These are phyloP conservation scores for Trissolcus japonicus DNA, from an alignment of 2,888 invertebrate genomes.

Conservation along the genomic window DNA sequence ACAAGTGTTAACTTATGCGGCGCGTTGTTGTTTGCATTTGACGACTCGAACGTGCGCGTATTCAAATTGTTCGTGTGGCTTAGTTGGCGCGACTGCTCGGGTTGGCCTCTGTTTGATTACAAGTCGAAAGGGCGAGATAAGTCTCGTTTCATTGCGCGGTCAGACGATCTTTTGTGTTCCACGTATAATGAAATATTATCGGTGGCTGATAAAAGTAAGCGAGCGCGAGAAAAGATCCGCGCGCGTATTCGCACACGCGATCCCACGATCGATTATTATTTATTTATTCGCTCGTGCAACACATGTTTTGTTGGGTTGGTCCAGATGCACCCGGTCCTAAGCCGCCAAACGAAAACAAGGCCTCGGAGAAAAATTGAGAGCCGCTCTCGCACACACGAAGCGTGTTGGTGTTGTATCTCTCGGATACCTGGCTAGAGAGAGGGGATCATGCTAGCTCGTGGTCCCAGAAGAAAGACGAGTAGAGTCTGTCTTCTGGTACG, in stretches of 20 bases:
- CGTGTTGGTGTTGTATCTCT: conserved; percentile 40
- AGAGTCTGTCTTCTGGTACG: conserved; percentile 55
- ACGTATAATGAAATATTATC: conserved; percentile 22
- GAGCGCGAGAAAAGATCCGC: not conserved
- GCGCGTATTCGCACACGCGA: conserved; percentile 2
- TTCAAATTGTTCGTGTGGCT: conserved; percentile 29
- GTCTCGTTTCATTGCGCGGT: not conserved
- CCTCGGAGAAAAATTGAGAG: conserved; percentile 41
- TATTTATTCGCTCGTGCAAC: conserved; percentile 30
- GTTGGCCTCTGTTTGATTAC: conserved; percentile 19
- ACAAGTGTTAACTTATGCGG: conserved; percentile 34
- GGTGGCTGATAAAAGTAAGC: conserved; percentile 11
- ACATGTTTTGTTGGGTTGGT: conserved; percentile 55
- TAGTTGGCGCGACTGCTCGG: conserved; percentile 12
- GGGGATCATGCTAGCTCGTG: conserved; percentile 41
- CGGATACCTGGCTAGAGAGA: conserved; percentile 55
- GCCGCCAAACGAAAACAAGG: conserved; percentile 43
- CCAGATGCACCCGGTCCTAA: conserved; percentile 1
- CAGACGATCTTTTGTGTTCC: not conserved
- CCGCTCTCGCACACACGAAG: conserved; percentile 9
- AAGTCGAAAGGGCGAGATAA: not conserved
- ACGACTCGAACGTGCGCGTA: conserved; percentile 31
- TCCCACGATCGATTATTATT: conserved; percentile 46
- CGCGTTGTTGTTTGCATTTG: conserved; percentile 28
- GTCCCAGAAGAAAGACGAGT: conserved; percentile 49